Percentiles rank a stretch among this genome's conserved stretches.
Evolutionary conservation across 2,113 vertebrate species (phyloP).

Genomic region (Elaphurus davidianus): DNA sequence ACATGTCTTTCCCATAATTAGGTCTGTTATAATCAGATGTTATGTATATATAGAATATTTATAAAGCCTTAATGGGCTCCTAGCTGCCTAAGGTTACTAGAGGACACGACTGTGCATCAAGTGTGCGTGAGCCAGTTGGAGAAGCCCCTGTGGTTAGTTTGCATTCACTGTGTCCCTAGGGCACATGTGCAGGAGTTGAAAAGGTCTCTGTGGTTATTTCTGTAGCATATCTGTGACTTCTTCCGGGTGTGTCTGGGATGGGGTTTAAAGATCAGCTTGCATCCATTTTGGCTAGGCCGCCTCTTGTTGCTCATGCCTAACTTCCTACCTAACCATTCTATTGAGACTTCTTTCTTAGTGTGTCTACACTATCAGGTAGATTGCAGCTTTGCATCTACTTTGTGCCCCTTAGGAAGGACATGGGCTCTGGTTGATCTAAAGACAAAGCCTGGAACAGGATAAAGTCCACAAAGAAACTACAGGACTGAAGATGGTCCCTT

Average conservation of each 20-base stretch:
- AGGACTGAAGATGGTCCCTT: not conserved
- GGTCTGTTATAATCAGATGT: not conserved
- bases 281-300: not conserved
- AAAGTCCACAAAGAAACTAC: not conserved
- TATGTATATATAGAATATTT: not conserved
- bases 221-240: not conserved
- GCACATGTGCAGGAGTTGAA: not conserved
- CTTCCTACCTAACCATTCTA: not conserved
- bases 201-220: not conserved
- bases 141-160: not conserved
- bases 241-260: not conserved
- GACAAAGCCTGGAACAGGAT: not conserved
- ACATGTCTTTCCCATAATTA: not conserved
- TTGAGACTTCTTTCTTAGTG: not conserved
- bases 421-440: not conserved
- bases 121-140: not conserved
- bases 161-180: not conserved
- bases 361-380: not conserved
- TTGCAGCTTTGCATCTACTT: not conserved
- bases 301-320: not conserved
- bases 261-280: not conserved
- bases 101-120: not conserved
- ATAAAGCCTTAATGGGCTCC: not conserved
- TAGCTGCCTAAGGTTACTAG: not conserved
- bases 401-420: not conserved